Evolutionary conservation across 1,140 invertebrate species (phyloP), one percentile per base, ranked within the genome.

Genomic region (Caenorhabditis latens): DNA sequence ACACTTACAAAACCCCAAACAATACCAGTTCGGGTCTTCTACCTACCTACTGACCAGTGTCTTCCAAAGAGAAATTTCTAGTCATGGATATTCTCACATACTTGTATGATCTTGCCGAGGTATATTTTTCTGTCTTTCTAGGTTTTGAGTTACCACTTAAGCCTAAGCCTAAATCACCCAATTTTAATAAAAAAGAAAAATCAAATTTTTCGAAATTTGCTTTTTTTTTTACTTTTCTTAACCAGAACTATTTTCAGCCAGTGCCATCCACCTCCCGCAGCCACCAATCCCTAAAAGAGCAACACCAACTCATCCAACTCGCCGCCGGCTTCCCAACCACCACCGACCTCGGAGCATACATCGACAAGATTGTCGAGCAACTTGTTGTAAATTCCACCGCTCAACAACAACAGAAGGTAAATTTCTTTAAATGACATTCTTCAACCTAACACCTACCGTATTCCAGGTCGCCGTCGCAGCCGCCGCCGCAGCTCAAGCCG

Each of bases 351-450:
- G 83, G 67, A 19, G 48, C 55, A 84, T 87, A 87, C 83, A 84
- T 89, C 75, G 88, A 89, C 79, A 83, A 84, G 43, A 50, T 89
- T 19, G 88, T 89, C 42, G 86, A 87, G 55, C 63, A 42, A 14
- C 71, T 87, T 7, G 88, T 87, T 32, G 84, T 87, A 57, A 79
- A 85, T 40, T 86, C 57, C 48, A 85, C 82, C 2, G 55, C 43
- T 21, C 83, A 84, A 40, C 83, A 84, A 61, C 83, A 84, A 42
- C 55, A 88, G 65, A 87, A 53, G 19, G 65, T 84, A 82, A 67
- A 5, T 53, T 55, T 58, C 19, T 88, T 83, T 83, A 32, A 48
- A 19, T 5, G 6, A 85, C 32, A 89, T 84, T 40, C 9, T 13
- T 71, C 9, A 57, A 57, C 19, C 55, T 19, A 8, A 65, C 32